phyloP scores from a whole-genome alignment of 2,797 vertebrate genomes.

The Threskiornis aethiopicus region DNA sequence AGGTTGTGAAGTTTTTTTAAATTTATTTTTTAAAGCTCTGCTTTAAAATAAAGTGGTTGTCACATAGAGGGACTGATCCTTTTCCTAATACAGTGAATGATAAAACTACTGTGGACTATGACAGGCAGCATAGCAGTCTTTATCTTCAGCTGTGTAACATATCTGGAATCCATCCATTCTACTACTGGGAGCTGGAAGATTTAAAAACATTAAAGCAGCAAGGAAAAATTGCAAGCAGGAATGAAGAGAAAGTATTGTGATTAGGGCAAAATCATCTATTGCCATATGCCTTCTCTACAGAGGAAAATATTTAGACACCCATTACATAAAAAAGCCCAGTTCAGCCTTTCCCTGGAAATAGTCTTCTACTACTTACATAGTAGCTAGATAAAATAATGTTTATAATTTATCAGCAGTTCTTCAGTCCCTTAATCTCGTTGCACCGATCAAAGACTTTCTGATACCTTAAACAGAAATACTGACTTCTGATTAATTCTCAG shows the following conservation, averaged over 20 bases:
- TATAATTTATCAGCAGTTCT: background rate
- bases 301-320: background rate
- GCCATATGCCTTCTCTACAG: background rate
- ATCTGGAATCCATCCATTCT: background rate
- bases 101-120: background rate
- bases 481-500: background rate
- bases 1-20: background rate
- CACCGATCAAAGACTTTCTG: background rate
- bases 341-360: background rate
- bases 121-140: background rate
- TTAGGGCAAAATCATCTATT: background rate
- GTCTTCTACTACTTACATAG: background rate
- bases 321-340: background rate
- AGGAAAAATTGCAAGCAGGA: background rate
- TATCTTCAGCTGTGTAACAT: background rate
- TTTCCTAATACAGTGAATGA: background rate
- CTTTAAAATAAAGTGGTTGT: background rate
- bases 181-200: background rate
- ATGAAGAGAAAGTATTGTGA: background rate
- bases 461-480: background rate
- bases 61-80: background rate
- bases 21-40: background rate
- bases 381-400: slow-evolving; percentile 29
- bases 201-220: background rate
- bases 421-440: background rate